Evolutionary conservation across 1,140 invertebrate species (phyloP), one percentile per base, ranked within the genome.

Genomic region (Sminthurides bifidus): DNA sequence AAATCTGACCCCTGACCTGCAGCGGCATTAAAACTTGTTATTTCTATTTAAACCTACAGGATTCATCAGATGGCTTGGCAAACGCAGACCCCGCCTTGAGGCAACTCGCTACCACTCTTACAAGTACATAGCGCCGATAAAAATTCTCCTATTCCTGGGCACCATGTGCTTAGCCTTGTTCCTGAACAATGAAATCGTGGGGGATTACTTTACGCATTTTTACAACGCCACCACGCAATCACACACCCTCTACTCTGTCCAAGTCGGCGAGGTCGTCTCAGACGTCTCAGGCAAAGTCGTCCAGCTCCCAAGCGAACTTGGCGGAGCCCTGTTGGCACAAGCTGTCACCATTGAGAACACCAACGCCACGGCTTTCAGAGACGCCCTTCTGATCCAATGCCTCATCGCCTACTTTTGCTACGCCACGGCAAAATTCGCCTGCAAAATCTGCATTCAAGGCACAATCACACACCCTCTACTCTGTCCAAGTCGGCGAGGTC

Each of bases 61-160:
- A 2, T 60, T 68, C 15, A 68, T 75, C 10, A 65, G 64, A 35
- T 66, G 64, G 26, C 60, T 74, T 23, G 71, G 44, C 23, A 10
- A 24, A 46, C 33, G 8, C 33, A 8, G 33, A 35, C n/a, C 67
- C 14, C 15, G 65, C 12, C 41, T 76, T 14, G 58, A 65, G 29
- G 64, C 60, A 41, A 70, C 67, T 4, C 61, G 74, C 21, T 76
- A 76, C 54, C 71, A 69, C 44, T 66, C 66, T 17, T 75, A 74
- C 50, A 73, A 48, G 58, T 66, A 70, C 41, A 53, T 71, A 26
- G 63, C 69, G 8, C 15, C 67, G 4, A 69, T 68, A 65, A 73
- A 73, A 65, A 67, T 70, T 10, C 6, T 67, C 0, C 31, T 71
- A 8, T 72, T 73, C 35, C 65, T 73, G 40, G 41, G 51, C 10